phyloP scores from a whole-genome alignment of 2,113 vertebrate species.

The Anoplopoma fimbria region DNA sequence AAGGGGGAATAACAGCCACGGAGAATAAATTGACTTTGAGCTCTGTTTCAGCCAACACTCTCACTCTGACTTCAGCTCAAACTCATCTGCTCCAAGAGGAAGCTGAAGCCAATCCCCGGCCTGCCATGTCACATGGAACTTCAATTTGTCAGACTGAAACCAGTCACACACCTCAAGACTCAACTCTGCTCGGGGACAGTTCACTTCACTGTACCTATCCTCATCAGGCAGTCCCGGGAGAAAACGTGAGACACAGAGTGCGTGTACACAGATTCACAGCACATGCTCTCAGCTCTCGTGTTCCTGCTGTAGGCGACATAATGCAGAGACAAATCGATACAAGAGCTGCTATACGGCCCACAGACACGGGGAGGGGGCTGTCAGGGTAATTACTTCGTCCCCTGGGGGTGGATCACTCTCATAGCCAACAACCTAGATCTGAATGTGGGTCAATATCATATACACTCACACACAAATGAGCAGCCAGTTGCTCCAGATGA shows the following conservation, averaged over 20 bases:
- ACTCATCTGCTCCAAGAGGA: not conserved
- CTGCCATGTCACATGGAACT: not conserved
- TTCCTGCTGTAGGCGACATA: constrained; percentile 32
- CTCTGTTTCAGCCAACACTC: not conserved
- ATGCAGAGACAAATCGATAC: constrained; percentile 66
- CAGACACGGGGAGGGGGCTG: constrained; percentile 24
- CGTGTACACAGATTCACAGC: not conserved
- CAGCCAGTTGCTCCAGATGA: constrained; percentile 50
- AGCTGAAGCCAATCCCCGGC: not conserved
- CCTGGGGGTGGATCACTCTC: constrained; percentile 53
- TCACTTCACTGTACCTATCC: not conserved
- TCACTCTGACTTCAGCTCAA: not conserved
- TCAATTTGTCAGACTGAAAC: constrained; percentile 8
- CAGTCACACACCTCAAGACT: not conserved
- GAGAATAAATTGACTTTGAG: too few relatives aligned
- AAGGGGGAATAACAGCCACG: too few relatives aligned
- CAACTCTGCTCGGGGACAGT: not conserved
- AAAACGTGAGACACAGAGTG: not conserved
- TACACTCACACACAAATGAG: constrained; percentile 26
- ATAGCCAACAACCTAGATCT: constrained; percentile 58
- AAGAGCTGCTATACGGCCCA: constrained; percentile 25
- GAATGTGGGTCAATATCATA: constrained; percentile 72
- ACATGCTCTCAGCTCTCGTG: not conserved
- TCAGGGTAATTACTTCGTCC: constrained; percentile 68
- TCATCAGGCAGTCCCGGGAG: not conserved